phyloP scores from a whole-genome alignment of 2,797 vertebrate species.

The Aeoliscus strigatus region DNA sequence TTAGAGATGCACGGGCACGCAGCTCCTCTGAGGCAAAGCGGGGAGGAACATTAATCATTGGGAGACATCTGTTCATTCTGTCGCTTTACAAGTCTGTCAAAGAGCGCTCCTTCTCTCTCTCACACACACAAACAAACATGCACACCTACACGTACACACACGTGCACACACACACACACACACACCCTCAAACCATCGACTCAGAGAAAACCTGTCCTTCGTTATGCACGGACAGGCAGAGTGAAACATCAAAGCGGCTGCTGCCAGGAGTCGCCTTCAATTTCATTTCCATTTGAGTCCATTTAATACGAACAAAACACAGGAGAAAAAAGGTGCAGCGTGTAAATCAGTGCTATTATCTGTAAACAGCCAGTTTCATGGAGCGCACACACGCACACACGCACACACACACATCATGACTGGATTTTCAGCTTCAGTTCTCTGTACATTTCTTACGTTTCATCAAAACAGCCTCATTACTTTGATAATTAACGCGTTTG shows the following conservation, averaged over 20 bases:
- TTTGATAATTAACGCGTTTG: too few relatives aligned
- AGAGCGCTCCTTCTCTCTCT: constrained; percentile 35
- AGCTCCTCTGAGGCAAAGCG: constrained; percentile 58
- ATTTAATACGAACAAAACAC: constrained; percentile 46
- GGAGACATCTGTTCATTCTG: constrained; percentile 78
- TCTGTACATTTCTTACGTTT: too few relatives aligned
- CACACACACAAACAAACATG: too few relatives aligned
- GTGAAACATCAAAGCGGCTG: constrained; percentile 60
- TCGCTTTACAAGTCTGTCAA: constrained; percentile 74
- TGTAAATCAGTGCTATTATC: constrained; percentile 26
- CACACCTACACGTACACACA: too few relatives aligned
- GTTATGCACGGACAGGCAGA: constrained; percentile 54
- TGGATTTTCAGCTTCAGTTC: too few relatives aligned
- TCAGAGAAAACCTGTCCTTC: constrained; percentile 45
- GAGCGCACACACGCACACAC: too few relatives aligned
- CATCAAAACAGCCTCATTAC: too few relatives aligned
- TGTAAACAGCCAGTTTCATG: constrained; percentile 7
- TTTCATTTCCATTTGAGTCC: constrained; percentile 49
- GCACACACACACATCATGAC: too few relatives aligned
- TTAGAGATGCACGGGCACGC: constrained; percentile 60
- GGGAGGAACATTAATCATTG: constrained; percentile 76
- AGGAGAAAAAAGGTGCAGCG: background rate
- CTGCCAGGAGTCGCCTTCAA: constrained; percentile 38
- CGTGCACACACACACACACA: too few relatives aligned
- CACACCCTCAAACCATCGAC: constrained; percentile 27